Base-by-base conservation (phyloP, 2,113 vertebrate genomes). In the Symphodus melops region DNA sequence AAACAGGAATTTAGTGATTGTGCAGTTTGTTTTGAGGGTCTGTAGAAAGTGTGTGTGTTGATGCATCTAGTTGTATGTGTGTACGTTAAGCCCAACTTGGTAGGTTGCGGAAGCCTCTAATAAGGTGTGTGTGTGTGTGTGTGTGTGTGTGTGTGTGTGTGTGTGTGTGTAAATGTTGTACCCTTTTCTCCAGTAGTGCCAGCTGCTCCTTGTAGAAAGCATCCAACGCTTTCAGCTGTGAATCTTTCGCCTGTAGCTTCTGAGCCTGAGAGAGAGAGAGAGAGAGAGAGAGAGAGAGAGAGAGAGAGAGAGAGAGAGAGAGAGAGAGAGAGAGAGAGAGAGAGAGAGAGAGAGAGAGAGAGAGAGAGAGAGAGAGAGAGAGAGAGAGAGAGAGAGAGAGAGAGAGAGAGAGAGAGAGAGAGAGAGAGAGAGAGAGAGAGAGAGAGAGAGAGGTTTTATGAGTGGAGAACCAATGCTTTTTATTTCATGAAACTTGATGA, bases 161-260 rank as follows among this genome's bases (percentile, higher is more conserved):
- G 61, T 55, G 66, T 46, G 2, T 44, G 52, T 73, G 69, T 79
- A 48, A 55, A 53, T 76, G 51, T 41, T 46, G 84, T 88, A 99
- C 97, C 97, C 95, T 96, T 84, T 84, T 95, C 84, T 97, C 96
- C 61, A 98, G 94, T 70, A 87, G 93, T 57, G 89, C 90, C 89
- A 98, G 68, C 89, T 98, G 97, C 83, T 97, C 97, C 84, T 94
- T 96, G 69, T 94, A 97, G 92, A 98, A 96, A 53, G 86, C 77
- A 3, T 96, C 94, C 48, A 94, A 88, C 0, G 77, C 84, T 75
- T 92, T 94, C 85, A 98, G 72, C 86, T 97, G 96, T 2, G 88
- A 84, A 59, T 98, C 96, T 75, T 93, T 95, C 85, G 91, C 93
- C 72, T 96, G 94, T 78, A 98, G 93, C 77, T 95, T 93, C 79